Percentiles rank a stretch among this genome's conserved stretches.
Evolutionary conservation across 1,140 invertebrate species (phyloP).

Genomic region (Heterodera schachtii): DNA sequence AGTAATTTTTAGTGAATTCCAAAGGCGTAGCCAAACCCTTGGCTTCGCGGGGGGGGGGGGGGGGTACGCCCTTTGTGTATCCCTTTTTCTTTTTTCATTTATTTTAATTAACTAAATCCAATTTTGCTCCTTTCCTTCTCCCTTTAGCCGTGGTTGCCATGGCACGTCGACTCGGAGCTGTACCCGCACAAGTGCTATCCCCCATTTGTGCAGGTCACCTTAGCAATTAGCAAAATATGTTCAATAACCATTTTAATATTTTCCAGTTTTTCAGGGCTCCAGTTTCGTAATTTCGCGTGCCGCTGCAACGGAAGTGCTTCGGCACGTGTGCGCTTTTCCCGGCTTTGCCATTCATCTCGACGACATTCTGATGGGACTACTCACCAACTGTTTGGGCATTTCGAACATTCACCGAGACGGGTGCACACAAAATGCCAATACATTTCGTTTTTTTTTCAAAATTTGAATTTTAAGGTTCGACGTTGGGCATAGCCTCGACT

Average conservation of each 20-base stretch:
- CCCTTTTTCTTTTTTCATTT: no score
- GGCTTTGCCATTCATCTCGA: slow-evolving; percentile 54
- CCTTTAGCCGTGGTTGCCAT: slow-evolving; percentile 56
- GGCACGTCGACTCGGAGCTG: slow-evolving; percentile 57
- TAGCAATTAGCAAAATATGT: no score
- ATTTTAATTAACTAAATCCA: no score
- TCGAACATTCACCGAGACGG: slow-evolving; percentile 56
- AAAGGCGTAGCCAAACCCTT: no score
- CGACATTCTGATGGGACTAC: slow-evolving; percentile 62
- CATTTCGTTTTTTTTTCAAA: neutral
- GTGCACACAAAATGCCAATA: slow-evolving; percentile 53
- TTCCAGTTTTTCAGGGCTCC: slow-evolving; percentile 54
- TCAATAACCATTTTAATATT: slow-evolving; percentile 10
- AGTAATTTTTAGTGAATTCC: no score
- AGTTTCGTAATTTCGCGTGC: slow-evolving; percentile 53
- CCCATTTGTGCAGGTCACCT: slow-evolving; percentile 59
- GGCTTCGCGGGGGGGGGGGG: no score
- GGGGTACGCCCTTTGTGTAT: no score
- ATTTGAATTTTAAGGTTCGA: slow-evolving; percentile 14
- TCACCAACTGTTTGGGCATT: slow-evolving; percentile 59
- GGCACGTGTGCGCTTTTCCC: slow-evolving; percentile 61
- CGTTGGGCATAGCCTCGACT: slow-evolving; percentile 36
- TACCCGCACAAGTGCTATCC: slow-evolving; percentile 64
- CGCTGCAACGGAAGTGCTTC: slow-evolving; percentile 49
- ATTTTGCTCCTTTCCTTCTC: no score